These are phyloP conservation scores for Sarcophaga bullata DNA, from an alignment of 1,140 invertebrate genomes.

Conservation along the genomic window DNA sequence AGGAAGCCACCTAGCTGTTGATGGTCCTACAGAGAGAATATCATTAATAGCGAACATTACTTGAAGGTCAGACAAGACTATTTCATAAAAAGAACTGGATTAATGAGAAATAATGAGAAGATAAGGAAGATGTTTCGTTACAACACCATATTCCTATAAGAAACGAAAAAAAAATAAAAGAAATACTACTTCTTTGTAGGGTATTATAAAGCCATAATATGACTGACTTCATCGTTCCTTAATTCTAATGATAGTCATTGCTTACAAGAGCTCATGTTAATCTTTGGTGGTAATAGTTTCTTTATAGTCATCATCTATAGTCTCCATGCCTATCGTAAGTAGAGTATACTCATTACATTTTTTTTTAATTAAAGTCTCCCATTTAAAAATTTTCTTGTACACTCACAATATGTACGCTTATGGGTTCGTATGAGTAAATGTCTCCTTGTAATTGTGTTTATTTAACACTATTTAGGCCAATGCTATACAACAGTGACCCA, in stretches of 20 bases:
- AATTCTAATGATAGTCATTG: not conserved
- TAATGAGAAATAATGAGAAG: no score
- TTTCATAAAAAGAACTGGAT: no score
- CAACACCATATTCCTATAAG: no score
- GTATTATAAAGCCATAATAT: not conserved
- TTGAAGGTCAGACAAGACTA: no score
- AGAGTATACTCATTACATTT: not conserved
- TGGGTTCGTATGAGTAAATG: not conserved
- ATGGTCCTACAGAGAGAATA: no score
- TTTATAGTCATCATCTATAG: not conserved
- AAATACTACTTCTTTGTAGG: no score
- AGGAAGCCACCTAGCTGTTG: no score
- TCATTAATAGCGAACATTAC: no score
- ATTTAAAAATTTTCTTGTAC: no score
- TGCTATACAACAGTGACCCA: not conserved
- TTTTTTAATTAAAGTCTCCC: not conserved
- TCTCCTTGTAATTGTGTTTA: not conserved
- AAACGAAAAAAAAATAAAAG: no score
- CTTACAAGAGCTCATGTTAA: constrained; percentile 38
- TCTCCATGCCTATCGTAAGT: not conserved
- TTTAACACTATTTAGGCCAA: constrained; percentile 11
- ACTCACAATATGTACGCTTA: no score
- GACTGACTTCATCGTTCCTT: not conserved
- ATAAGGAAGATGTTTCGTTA: no score
- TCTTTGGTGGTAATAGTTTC: constrained; percentile 31